Evolutionary conservation across 2,888 invertebrate species (phyloP).

Genomic region (Apamea sordens): DNA sequence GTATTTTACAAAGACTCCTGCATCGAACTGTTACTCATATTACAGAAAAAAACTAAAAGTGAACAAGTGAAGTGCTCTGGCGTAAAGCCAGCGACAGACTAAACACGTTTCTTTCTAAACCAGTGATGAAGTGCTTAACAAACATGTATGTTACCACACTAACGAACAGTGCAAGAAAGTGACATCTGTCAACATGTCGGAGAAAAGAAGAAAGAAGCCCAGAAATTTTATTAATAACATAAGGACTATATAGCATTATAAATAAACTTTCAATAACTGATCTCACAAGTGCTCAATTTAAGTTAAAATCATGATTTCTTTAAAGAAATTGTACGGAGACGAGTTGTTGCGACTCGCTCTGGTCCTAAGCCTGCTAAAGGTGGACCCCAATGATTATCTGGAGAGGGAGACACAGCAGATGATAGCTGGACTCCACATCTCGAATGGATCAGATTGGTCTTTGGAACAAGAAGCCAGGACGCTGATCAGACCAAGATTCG

Average conservation of each 20-base stretch:
- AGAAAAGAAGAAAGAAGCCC: conserved; percentile 85
- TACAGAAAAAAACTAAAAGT: conserved; percentile 54
- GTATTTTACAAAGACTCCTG: conserved; percentile 57
- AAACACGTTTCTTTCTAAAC: conserved; percentile 21
- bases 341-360: conserved; percentile 95
- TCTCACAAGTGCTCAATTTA: conserved; percentile 69
- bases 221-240: conserved; percentile 56
- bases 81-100: conserved; percentile 50
- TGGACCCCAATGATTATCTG: conserved; percentile 93
- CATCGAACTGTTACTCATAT: conserved; percentile 39
- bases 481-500: conserved; percentile 91
- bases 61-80: conserved; percentile 51
- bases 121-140: conserved; percentile 56
- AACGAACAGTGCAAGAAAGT: conserved; percentile 68
- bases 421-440: conserved; percentile 90
- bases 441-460: conserved; percentile 93
- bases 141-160: conserved; percentile 38
- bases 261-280: conserved; percentile 49
- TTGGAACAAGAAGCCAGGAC: conserved; percentile 90
- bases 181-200: conserved; percentile 84
- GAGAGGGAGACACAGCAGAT: conserved; percentile 89
- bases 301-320: conserved; percentile 91
- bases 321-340: conserved; percentile 95
- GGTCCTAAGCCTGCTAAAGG: conserved; percentile 94
- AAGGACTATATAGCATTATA: conserved; percentile 62